These are phyloP conservation scores for Amblyopsis hoosieri DNA, from an alignment of 2,797 vertebrate species.

Conservation along the genomic window DNA sequence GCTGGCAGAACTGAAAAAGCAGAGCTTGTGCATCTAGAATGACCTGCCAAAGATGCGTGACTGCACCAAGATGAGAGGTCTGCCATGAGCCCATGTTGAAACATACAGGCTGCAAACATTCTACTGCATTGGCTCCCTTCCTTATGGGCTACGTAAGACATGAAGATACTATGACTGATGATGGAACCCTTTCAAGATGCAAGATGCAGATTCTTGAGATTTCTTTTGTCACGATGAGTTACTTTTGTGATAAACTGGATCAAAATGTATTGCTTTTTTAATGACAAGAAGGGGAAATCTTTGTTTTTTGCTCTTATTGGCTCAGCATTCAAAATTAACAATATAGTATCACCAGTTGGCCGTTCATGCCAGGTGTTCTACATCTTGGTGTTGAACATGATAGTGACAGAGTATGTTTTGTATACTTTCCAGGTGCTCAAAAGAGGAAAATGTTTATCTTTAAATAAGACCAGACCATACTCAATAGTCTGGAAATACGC, in stretches of 20 bases:
- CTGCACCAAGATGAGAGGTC: too few species aligned
- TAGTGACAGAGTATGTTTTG: conserved; percentile 40
- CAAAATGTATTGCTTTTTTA: conserved; percentile 4
- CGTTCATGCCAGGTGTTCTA: conserved; percentile 51
- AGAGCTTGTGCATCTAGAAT: too few species aligned
- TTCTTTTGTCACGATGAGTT: conserved; percentile 3
- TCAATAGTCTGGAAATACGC: conserved; percentile 26
- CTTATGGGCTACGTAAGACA: neutral
- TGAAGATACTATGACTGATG: neutral
- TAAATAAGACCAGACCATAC: conserved; percentile 34
- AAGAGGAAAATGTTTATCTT: conserved; percentile 20
- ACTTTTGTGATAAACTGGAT: conserved; percentile 9
- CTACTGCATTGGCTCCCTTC: too few species aligned
- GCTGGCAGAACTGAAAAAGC: too few species aligned
- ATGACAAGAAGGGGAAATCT: neutral
- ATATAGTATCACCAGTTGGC: conserved; percentile 40
- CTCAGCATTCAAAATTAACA: conserved; percentile 23
- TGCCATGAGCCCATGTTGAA: too few species aligned
- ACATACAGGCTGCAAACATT: too few species aligned
- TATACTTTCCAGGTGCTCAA: conserved; percentile 58
- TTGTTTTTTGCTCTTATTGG: neutral
- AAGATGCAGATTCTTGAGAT: conserved; percentile 29
- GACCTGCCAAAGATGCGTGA: too few species aligned
- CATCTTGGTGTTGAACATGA: conserved; percentile 44
- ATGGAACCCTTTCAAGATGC: neutral